Evolutionary conservation across 2,888 invertebrate genomes (phyloP).

Genomic region (Dascillus cervinus): DNA sequence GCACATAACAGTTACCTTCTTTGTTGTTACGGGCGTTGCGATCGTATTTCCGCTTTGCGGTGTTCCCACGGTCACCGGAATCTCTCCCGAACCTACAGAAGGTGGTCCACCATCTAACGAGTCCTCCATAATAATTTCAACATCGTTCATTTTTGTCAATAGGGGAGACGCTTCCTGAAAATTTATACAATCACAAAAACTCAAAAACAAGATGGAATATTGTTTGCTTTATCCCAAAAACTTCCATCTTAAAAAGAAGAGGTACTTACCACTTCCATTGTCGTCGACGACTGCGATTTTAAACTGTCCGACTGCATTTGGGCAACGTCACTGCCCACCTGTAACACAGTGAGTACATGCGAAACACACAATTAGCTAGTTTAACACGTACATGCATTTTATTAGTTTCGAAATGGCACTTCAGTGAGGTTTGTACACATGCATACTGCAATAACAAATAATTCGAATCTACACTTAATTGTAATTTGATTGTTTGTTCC

Average conservation of each 20-base stretch:
- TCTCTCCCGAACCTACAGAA: conserved; percentile 75
- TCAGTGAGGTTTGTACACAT: conserved; percentile 5
- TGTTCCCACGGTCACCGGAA: conserved; percentile 45
- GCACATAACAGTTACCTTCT: conserved; percentile 27
- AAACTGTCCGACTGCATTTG: conserved; percentile 24
- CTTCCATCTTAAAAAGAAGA: conserved; percentile 5
- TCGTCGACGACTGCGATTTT: conserved; percentile 24
- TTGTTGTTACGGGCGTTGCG: conserved; percentile 44
- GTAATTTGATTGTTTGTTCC: no score
- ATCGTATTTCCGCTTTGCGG: conserved; percentile 24
- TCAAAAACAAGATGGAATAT: conserved; percentile 6
- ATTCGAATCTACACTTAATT: no score
- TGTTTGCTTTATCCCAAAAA: not conserved
- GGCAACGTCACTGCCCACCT: conserved; percentile 28
- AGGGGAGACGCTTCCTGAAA: conserved; percentile 50
- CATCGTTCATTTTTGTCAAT: conserved; percentile 54
- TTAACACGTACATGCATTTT: conserved; percentile 12
- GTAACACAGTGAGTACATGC: conserved; percentile 26
- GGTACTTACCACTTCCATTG: conserved; percentile 31
- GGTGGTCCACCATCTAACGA: conserved; percentile 74
- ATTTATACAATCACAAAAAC: conserved; percentile 7
- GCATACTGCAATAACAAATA: conserved; percentile 3
- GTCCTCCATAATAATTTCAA: conserved; percentile 65
- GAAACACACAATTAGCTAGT: conserved; percentile 19
- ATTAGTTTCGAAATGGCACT: no score